Evolutionary conservation across 2,888 invertebrate genomes (phyloP).

Genomic region (Meandrusa payeni): DNA sequence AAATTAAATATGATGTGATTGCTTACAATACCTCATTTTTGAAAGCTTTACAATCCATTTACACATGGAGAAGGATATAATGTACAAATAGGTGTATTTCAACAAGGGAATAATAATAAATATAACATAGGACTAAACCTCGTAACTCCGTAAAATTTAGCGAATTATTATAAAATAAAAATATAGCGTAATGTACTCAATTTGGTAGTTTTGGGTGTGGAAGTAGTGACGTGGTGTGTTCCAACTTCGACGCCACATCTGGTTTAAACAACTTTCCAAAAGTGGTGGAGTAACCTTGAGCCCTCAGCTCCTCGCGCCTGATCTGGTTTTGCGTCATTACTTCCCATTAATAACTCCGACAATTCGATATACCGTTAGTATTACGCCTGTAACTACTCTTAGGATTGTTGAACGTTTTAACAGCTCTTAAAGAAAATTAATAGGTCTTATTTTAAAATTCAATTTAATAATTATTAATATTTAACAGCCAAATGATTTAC

Average conservation of each 20-base stretch:
- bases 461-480: too few relatives aligned
- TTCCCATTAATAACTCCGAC: background rate
- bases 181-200: background rate
- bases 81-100: background rate
- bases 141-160: too few relatives aligned
- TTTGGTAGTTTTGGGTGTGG: background rate
- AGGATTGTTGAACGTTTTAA: too few relatives aligned
- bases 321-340: background rate
- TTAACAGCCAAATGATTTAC: too few relatives aligned
- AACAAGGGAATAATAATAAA: too few relatives aligned
- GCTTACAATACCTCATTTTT: conserved; percentile 5
- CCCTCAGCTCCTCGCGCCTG: too few relatives aligned
- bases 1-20: conserved; percentile 5
- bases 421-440: too few relatives aligned
- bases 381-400: background rate
- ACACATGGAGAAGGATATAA: background rate
- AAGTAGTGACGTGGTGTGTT: conserved; percentile 2
- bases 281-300: too few relatives aligned
- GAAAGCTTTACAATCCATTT: background rate
- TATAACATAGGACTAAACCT: too few relatives aligned
- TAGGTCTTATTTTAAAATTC: too few relatives aligned
- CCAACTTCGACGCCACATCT: background rate
- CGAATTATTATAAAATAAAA: conserved; percentile 1
- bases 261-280: too few relatives aligned
- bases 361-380: too few relatives aligned